Conservation (phyloP, 37 sponge, comb jelly and placozoan species). For the Eunapius fragilis region DNA sequence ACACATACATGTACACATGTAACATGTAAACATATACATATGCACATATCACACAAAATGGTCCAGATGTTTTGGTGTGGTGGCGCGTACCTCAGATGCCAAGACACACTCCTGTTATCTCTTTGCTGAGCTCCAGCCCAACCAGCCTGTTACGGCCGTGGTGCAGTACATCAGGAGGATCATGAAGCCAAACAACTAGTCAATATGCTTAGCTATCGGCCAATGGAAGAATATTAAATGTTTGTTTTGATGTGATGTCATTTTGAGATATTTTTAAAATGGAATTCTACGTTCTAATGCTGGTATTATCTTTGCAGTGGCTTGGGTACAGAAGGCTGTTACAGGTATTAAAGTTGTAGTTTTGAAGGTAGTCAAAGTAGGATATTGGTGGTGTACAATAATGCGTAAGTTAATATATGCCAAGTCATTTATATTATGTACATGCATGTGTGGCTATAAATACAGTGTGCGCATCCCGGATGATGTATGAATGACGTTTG, state of each 20-base stretch:
- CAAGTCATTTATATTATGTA: too few species aligned
- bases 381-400: too few species aligned
- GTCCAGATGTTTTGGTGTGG: slow-evolving; percentile 82
- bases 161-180: slow-evolving; percentile 65
- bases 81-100: slow-evolving; percentile 53
- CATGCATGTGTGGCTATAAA: too few species aligned
- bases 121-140: slow-evolving; percentile 74
- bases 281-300: background rate
- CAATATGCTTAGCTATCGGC: background rate
- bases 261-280: background rate
- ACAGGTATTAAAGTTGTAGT: too few species aligned
- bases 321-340: too few species aligned
- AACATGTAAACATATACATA: background rate
- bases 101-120: slow-evolving; percentile 64
- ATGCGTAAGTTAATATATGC: too few species aligned
- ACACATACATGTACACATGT: background rate
- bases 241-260: background rate
- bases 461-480: too few species aligned
- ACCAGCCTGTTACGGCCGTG: slow-evolving; percentile 74
- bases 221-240: background rate
- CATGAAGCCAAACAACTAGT: slow-evolving; percentile 1
- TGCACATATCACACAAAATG: background rate
- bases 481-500: too few species aligned
- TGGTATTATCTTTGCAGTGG: too few species aligned
- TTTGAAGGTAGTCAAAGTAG: too few species aligned